These are phyloP conservation scores for Falco concolor DNA, from an alignment of 2,797 vertebrate species.

Conservation along the genomic window DNA sequence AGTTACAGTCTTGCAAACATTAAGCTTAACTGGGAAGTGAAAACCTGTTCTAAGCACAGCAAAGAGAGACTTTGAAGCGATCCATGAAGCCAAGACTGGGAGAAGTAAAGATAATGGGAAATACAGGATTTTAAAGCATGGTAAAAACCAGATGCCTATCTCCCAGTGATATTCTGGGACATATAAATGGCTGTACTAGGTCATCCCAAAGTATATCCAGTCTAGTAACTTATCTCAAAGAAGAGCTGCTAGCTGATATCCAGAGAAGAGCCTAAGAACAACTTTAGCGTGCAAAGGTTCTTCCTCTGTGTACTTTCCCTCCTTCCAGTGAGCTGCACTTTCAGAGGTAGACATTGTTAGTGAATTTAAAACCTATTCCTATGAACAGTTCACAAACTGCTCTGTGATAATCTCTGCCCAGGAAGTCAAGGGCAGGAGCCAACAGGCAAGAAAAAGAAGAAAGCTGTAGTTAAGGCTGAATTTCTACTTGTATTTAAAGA, in stretches of 20 bases:
- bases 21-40: background rate
- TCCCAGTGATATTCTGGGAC: background rate
- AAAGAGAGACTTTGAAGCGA: background rate
- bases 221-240: background rate
- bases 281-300: background rate
- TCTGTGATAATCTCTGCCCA: background rate
- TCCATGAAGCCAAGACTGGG: background rate
- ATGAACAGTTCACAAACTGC: background rate
- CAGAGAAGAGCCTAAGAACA: background rate
- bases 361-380: background rate
- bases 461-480: background rate
- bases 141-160: background rate
- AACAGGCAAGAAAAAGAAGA: background rate
- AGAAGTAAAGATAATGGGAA: background rate
- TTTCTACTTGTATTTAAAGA: background rate
- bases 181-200: background rate
- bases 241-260: background rate
- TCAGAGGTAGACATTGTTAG: background rate
- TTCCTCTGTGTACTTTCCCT: background rate
- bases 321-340: background rate
- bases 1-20: background rate
- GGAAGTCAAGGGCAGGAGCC: background rate
- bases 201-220: background rate
- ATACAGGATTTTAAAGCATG: background rate
- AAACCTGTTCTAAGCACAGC: background rate